These are phyloP conservation scores for Acleris laterana DNA, from an alignment of 2,888 invertebrate species.

Conservation along the genomic window DNA sequence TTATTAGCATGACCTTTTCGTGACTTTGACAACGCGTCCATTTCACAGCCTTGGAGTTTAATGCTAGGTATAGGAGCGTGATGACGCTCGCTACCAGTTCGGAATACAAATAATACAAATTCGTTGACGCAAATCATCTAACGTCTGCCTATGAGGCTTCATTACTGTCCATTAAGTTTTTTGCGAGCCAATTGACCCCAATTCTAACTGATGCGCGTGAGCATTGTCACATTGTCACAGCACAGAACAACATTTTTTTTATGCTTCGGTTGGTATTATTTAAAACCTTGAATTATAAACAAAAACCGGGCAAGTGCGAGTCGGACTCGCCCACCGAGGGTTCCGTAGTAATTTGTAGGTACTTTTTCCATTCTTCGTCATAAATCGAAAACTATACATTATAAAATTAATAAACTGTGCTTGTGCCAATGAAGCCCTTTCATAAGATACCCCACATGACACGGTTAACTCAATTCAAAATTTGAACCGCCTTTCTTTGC, in stretches of 20 bases:
- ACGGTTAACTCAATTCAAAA: too few species aligned
- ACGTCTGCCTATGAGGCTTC: slow-evolving; percentile 64
- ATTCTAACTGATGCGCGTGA: slow-evolving; percentile 60
- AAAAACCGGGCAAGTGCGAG: too few species aligned
- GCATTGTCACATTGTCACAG: too few species aligned
- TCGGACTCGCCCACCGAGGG: too few species aligned
- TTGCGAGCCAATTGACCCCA: slow-evolving; percentile 73
- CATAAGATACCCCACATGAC: too few species aligned
- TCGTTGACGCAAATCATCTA: slow-evolving; percentile 69
- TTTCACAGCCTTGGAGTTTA: slow-evolving; percentile 43
- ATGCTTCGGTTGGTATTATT: slow-evolving; percentile 1
- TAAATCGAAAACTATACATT: too few species aligned
- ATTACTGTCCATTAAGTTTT: slow-evolving; percentile 72
- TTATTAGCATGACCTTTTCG: slow-evolving; percentile 29
- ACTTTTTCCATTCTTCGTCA: too few species aligned
- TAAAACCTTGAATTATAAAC: too few species aligned
- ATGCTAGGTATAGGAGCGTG: slow-evolving; percentile 33
- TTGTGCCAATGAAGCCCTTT: too few species aligned
- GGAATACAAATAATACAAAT: slow-evolving; percentile 46
- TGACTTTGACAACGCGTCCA: slow-evolving; percentile 28
- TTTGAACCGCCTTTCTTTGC: too few species aligned
- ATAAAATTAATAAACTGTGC: too few species aligned
- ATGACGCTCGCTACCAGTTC: slow-evolving; percentile 55
- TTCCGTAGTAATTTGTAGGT: too few species aligned
- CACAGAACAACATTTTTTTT: slow-evolving; percentile 34